A percentile compares a stretch with the other conserved stretches of the same genome.
phyloP scores from a whole-genome alignment of 1,140 invertebrate genomes.

The Laodelphax striatellus region DNA sequence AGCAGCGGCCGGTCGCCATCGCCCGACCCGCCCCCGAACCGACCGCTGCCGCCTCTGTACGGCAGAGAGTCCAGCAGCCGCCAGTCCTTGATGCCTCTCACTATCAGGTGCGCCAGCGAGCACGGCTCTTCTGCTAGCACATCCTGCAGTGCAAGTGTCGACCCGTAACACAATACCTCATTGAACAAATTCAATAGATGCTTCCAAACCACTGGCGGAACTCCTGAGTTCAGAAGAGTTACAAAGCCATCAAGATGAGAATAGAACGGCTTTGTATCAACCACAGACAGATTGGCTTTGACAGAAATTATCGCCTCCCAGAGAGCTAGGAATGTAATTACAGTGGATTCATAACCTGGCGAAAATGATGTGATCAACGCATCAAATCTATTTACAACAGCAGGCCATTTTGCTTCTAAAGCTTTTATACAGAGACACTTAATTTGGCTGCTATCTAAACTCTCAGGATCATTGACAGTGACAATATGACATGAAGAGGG shows the following conservation, averaged over 20 bases:
- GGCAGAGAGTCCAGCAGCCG: constrained; percentile 58
- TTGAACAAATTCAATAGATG: constrained; percentile 74
- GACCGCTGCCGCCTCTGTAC: constrained; percentile 38
- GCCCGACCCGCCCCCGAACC: constrained; percentile 37
- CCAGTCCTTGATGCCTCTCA: constrained; percentile 74
- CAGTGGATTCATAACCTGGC: constrained; percentile 34
- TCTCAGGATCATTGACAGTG: constrained; percentile 60
- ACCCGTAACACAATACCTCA: constrained; percentile 81
- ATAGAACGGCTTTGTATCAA: constrained; percentile 81
- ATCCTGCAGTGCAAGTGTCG: constrained; percentile 75
- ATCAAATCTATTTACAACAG: constrained; percentile 49
- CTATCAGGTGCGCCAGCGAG: constrained; percentile 67
- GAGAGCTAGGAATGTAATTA: constrained; percentile 69
- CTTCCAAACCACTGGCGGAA: constrained; percentile 70
- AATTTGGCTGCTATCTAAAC: constrained; percentile 60
- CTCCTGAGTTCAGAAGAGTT: constrained; percentile 51
- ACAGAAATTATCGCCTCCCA: constrained; percentile 88
- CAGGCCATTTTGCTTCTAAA: constrained; percentile 68
- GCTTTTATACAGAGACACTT: constrained; percentile 77
- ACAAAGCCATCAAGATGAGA: constrained; percentile 71
- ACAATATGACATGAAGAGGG: constrained; percentile 46
- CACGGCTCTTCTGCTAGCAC: constrained; percentile 76
- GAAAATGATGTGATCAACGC: constrained; percentile 36
- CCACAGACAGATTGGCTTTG: constrained; percentile 76
- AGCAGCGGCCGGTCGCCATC: constrained; percentile 51